These are phyloP conservation scores for Pantherophis alleghaniensis DNA, from an alignment of 2,797 vertebrate genomes.

Conservation along the genomic window DNA sequence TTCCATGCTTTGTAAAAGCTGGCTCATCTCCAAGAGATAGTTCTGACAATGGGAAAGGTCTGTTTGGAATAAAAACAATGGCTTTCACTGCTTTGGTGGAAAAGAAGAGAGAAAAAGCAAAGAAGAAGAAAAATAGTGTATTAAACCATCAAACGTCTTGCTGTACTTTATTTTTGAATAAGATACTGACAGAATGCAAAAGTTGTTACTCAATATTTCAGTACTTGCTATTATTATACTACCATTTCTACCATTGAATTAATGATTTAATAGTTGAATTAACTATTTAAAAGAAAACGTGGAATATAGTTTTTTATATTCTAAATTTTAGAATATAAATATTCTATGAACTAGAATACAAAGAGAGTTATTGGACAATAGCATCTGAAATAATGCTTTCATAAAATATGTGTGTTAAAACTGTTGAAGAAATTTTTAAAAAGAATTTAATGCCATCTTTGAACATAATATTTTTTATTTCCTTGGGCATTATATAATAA, in stretches of 20 bases:
- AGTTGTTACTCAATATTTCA: neutral
- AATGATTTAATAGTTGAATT: neutral
- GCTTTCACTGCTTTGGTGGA: conserved; percentile 42
- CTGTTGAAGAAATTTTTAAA: neutral
- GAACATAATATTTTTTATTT: neutral
- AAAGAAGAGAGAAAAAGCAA: neutral
- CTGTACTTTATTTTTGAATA: neutral
- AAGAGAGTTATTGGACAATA: neutral
- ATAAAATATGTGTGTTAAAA: neutral
- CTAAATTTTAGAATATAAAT: neutral
- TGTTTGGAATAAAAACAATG: conserved; percentile 60
- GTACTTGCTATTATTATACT: neutral
- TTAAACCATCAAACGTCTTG: neutral
- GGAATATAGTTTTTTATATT: neutral
- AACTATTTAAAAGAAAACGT: neutral
- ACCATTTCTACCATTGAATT: neutral
- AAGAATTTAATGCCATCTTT: neutral
- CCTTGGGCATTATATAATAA: neutral
- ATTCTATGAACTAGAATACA: neutral
- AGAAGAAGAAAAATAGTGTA: neutral
- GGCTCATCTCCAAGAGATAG: conserved; percentile 89
- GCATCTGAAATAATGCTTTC: neutral
- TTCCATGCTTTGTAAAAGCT: conserved; percentile 95
- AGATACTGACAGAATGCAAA: neutral
- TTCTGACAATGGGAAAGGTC: conserved; percentile 89